These are phyloP conservation scores for Brienomyrus brachyistius DNA, from an alignment of 2,113 vertebrate species.

Conservation along the genomic window DNA sequence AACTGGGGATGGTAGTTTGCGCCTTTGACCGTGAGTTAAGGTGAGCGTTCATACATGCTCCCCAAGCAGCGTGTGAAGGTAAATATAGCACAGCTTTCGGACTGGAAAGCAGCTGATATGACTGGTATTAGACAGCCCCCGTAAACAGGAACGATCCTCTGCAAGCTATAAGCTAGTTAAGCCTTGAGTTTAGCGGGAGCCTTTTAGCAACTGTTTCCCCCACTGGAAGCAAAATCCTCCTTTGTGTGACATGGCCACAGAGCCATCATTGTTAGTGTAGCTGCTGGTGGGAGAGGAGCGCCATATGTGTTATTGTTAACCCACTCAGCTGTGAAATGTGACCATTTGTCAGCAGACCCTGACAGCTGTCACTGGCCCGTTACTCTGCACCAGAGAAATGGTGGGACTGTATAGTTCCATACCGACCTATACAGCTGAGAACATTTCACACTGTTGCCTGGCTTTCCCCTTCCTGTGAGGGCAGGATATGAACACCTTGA, in stretches of 20 bases:
- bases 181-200: neutral
- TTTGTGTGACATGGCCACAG: neutral
- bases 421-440: neutral
- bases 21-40: neutral
- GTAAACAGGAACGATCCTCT: neutral
- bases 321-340: neutral
- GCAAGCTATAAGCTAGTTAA: neutral
- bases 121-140: neutral
- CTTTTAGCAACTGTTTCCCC: slow-evolving; percentile 4
- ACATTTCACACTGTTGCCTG: neutral
- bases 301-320: slow-evolving; percentile 2
- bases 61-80: slow-evolving; percentile 64
- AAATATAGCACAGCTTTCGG: slow-evolving; percentile 16
- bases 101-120: neutral
- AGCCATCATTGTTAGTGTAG: neutral
- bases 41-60: slow-evolving; percentile 45
- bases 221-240: neutral
- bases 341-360: neutral
- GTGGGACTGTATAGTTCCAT: neutral
- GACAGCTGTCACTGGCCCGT: neutral
- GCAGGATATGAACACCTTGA: neutral
- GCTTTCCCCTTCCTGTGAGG: neutral
- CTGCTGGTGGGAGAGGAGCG: neutral
- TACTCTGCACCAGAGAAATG: neutral
- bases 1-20: neutral